Conservation (phyloP, 2,888 invertebrate genomes). For the Cinara cedri region DNA sequence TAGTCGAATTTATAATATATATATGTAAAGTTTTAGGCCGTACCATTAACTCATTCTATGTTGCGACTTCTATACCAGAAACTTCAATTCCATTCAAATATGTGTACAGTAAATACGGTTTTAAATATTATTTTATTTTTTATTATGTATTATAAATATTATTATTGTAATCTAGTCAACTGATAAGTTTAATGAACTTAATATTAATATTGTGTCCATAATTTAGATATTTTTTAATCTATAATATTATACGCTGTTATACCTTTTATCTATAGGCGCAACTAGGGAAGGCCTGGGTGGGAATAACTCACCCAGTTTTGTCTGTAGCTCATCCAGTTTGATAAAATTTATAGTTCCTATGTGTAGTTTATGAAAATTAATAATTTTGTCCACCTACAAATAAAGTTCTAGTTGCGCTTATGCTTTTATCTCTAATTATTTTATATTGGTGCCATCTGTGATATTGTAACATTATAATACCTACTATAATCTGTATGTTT, state of each 20-base stretch:
- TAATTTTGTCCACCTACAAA: too few relatives aligned
- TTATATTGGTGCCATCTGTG: too few relatives aligned
- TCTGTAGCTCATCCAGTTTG: too few relatives aligned
- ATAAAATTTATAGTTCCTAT: too few relatives aligned
- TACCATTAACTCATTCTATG: background rate
- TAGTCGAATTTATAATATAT: background rate
- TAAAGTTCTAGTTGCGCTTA: too few relatives aligned
- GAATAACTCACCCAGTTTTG: too few relatives aligned
- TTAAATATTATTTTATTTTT: too few relatives aligned
- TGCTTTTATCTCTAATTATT: slow-evolving; percentile 28
- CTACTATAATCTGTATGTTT: slow-evolving; percentile 18
- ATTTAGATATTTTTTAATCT: slow-evolving; percentile 15
- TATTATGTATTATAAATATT: slow-evolving; percentile 10
- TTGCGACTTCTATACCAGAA: slow-evolving; percentile 30
- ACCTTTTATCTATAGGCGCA: slow-evolving; percentile 7
- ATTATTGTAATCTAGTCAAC: slow-evolving; percentile 22
- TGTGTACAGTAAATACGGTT: background rate
- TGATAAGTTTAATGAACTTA: background rate
- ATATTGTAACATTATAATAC: too few relatives aligned
- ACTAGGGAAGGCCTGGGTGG: too few relatives aligned
- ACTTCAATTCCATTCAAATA: background rate
- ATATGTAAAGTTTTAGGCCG: background rate
- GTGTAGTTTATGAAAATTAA: too few relatives aligned
- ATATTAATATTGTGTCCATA: too few relatives aligned
- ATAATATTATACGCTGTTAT: slow-evolving; percentile 23